Conservation (phyloP, 2,797 vertebrate species). For the Pteronotus mesoamericanus region DNA sequence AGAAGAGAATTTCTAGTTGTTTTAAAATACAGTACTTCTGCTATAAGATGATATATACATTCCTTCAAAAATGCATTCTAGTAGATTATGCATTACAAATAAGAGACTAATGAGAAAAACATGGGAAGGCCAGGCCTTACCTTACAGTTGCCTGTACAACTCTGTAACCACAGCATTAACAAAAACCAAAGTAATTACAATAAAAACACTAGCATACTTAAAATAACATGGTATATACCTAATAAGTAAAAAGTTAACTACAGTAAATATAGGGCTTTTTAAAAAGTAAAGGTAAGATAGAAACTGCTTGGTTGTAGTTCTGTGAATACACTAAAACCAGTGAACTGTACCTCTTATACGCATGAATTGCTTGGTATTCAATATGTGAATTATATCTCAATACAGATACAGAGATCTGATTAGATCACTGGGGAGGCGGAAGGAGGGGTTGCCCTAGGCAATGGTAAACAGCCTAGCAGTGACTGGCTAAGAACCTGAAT, state of each 20-base stretch:
- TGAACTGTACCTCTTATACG: too few relatives aligned
- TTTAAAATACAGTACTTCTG: neutral
- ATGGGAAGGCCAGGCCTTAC: neutral
- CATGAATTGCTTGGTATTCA: too few relatives aligned
- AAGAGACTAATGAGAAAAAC: neutral
- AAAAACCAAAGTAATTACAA: conserved; percentile 3
- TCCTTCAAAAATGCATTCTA: neutral
- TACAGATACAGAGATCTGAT: too few relatives aligned
- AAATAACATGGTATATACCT: neutral
- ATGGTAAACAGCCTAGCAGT: too few relatives aligned
- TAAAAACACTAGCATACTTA: neutral
- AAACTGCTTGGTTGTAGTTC: neutral
- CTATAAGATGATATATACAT: neutral
- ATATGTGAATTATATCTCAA: too few relatives aligned
- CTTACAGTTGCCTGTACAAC: neutral
- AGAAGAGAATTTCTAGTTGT: neutral
- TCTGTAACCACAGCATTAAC: neutral
- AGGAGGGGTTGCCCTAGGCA: too few relatives aligned
- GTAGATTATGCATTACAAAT: neutral
- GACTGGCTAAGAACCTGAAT: too few relatives aligned
- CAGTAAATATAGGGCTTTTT: neutral
- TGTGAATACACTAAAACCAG: too few relatives aligned
- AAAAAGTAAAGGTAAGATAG: neutral
- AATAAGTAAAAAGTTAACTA: neutral
- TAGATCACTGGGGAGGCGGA: too few relatives aligned